Evolutionary conservation across 2,113 vertebrate species (phyloP), one percentile per base, ranked within the genome.

Genomic region (Saguinus imperator): DNA sequence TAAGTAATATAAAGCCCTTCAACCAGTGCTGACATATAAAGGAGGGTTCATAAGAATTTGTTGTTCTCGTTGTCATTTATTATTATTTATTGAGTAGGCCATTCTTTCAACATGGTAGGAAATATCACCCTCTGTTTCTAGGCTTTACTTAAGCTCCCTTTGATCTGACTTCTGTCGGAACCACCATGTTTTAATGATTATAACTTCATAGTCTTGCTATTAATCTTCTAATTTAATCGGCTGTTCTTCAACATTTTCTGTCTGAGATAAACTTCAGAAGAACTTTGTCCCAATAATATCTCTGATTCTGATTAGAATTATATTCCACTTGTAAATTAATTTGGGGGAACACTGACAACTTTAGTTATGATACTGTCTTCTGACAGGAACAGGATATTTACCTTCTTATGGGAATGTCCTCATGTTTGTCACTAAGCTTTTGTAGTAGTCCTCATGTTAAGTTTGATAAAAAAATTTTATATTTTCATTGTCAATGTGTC

Each of bases 81-180:
- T 48, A 40, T 6, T 37, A 64, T 52, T 81, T 83, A 93, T n/a
- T 66, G 75, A 83, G n/a, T 66, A 90, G 35, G 18, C 50, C 21
- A n/a, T 72, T 55, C 20, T 75, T 92, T 91, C 45, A 43, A 66
- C 6, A 58, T 88, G 8, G 50, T 79, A 86, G 43, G 48, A 80
- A 94, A 68, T 50, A 82, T 8, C 21, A 72, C 3, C 7, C 43
- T 86, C 43, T 94, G 6, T 85, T 12, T 77, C 14, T 89, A 61
- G 58, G 66, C 9, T 61, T 80, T 94, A 37, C 79, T 29, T 79
- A 93, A 72, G 18, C 70, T 80, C 6, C 23, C 58, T 72, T 72
- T 95, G 55, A 25, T 89, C 40, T 98, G 43, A 27, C 55, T 97
- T 96, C 84, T 21, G 32, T 83, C 17, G 86, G 32, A 32, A 96